Evolutionary conservation across 2,888 invertebrate species (phyloP), one percentile per base, ranked within the genome.

Genomic region (Euspilapteryx auroguttella): DNA sequence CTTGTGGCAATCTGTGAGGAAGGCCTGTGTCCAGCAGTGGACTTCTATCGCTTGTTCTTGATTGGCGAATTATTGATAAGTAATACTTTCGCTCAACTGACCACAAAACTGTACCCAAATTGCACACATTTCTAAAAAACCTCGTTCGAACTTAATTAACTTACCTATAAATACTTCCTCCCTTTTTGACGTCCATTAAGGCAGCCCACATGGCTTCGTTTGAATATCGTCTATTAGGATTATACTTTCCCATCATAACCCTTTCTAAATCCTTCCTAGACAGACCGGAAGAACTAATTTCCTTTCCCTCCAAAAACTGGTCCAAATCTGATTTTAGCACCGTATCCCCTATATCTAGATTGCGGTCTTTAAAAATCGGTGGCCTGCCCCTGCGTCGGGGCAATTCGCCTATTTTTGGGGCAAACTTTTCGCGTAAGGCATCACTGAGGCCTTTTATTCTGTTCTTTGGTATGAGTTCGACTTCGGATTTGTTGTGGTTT

Each of bases 101-200:
- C n/a, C n/a, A n/a, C n/a, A n/a, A n/a, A n/a, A n/a, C n/a, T n/a
- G n/a, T n/a, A n/a, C n/a, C n/a, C n/a, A n/a, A n/a, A n/a, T n/a
- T n/a, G n/a, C n/a, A n/a, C n/a, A n/a, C n/a, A n/a, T n/a, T n/a
- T n/a, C n/a, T n/a, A n/a, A n/a, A n/a, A n/a, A n/a, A n/a, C n/a
- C n/a, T n/a, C n/a, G n/a, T n/a, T n/a, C n/a, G n/a, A n/a, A n/a
- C n/a, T n/a, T 17, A 25, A 10, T 22, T 25, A n/a, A 32, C 54
- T 48, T 24, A 79, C 79, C 78, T 71, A 37, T 81, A 80, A 37
- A 81, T 81, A 44, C 80, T 81, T 2, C 80, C 79, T 2, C 81
- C 81, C 32, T 75, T 68, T 38, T 80, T 80, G 0, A 80, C 80
- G 33, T 79, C 79, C 79, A 80, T 79, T 1, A 80, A 49, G 2